Evolutionary conservation across 2,797 vertebrate species (phyloP), one percentile per base, ranked within the genome.

Genomic region (Brotula barbata): DNA sequence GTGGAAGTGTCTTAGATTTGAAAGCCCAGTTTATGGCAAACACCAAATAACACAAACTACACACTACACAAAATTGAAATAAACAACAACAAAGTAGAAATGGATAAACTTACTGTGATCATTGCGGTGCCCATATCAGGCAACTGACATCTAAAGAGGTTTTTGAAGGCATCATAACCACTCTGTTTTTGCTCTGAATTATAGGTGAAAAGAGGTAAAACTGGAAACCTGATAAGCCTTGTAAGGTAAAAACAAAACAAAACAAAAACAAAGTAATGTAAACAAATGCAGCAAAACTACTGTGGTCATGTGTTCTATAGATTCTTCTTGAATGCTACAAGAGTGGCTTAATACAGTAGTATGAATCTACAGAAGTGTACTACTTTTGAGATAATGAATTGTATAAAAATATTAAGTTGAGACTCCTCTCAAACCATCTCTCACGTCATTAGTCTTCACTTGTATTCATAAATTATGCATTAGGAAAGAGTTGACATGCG

Each of bases 401-500:
- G 56, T 46, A 61, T 79, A 54, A 70, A 68, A 75, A 69, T 58
- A 58, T 73, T 17, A 66, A 58, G 61, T 22, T 64, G 57, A 73
- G 49, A 74, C 53, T 69, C 83, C 73, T 80, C 58, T 47, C 64
- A 28, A 65, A 75, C 52, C 63, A 46, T 78, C 66, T 80, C 62
- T 50, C 56, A 54, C 68, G 70, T 78, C 68, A 74, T 52, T 52
- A 64, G 4, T 54, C 46, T n/a, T 17, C 44, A 23, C 36, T 20
- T 42, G 16, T 44, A 4, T 73, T 73, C 46, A 81, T 89, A 74
- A 85, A 89, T 82, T 78, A 86, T 85, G 41, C 46, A 83, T 42
- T 14, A 17, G 25, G 51, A 82, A 53, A 82, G 86, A 79, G 77
- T 79, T 84, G 85, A 84, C 50, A 34, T 67, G 80, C 78, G 77